Evolutionary conservation across 2,797 vertebrate genomes (phyloP).

Genomic region (Halcyon badia): DNA sequence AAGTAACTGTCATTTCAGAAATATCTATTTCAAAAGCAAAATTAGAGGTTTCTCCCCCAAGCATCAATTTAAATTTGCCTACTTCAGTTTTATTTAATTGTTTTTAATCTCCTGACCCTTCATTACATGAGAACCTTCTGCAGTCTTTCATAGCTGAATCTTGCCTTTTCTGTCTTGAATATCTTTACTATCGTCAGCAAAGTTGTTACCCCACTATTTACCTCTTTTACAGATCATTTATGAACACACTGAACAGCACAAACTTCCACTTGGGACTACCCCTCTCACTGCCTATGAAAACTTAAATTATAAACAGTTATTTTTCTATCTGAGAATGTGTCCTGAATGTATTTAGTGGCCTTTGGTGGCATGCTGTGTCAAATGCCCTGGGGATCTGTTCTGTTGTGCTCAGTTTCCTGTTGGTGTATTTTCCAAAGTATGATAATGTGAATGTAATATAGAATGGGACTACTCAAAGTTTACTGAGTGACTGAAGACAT

Average conservation of each 20-base stretch:
- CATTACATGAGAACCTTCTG: background rate
- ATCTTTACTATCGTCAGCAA: background rate
- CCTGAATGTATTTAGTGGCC: background rate
- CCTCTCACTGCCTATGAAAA: background rate
- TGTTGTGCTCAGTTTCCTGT: background rate
- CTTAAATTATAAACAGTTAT: background rate
- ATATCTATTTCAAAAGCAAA: background rate
- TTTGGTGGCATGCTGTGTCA: background rate
- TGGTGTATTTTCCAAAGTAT: background rate
- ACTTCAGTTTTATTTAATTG: background rate
- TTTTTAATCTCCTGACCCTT: background rate
- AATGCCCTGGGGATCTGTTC: background rate
- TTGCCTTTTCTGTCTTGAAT: background rate
- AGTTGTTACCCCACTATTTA: background rate
- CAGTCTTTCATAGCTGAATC: background rate
- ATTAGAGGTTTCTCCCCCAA: rapidly evolving
- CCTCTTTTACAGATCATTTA: background rate
- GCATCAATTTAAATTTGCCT: background rate
- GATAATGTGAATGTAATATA: background rate
- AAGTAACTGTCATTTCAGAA: background rate
- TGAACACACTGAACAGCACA: background rate
- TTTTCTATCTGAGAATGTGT: background rate
- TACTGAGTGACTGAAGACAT: background rate
- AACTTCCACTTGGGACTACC: background rate
- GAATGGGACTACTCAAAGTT: background rate